Evolutionary conservation across 2,797 vertebrate species (phyloP).

Genomic region (Lycodopsis pacificus): DNA sequence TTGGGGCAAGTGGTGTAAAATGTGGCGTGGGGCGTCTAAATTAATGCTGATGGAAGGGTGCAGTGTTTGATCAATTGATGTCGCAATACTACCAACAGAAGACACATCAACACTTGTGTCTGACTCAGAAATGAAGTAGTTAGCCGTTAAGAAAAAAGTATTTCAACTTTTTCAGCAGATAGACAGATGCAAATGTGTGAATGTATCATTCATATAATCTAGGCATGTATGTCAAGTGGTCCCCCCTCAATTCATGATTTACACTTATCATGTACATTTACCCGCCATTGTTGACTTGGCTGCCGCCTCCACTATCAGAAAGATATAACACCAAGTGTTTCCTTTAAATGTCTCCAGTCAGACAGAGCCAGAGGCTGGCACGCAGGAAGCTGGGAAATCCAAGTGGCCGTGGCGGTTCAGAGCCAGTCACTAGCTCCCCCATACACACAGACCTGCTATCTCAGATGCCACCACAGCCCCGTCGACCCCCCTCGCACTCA

Average conservation of each 20-base stretch:
- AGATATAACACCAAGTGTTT: slow-evolving; percentile 60
- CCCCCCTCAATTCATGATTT: neutral
- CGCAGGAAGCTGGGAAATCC: slow-evolving; percentile 65
- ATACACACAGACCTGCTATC: slow-evolving; percentile 26
- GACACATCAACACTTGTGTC: no score
- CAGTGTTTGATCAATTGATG: neutral
- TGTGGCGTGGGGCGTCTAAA: neutral
- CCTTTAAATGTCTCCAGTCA: slow-evolving; percentile 72
- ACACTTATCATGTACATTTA: neutral
- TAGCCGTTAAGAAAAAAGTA: no score
- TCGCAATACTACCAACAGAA: neutral
- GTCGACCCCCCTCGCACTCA: neutral
- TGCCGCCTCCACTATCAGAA: slow-evolving; percentile 1
- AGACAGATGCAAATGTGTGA: neutral
- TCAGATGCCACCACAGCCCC: slow-evolving; percentile 14
- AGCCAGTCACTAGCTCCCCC: slow-evolving; percentile 39
- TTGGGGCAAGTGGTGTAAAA: neutral
- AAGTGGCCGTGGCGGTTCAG: slow-evolving; percentile 63
- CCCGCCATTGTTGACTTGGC: neutral
- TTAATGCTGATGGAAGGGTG: neutral
- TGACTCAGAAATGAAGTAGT: no score
- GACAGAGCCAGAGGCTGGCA: slow-evolving; percentile 55
- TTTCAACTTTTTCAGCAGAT: no score
- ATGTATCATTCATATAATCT: neutral
- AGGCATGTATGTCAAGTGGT: neutral